Conservation (phyloP, 2,113 vertebrate genomes). For the Micromys minutus region DNA sequence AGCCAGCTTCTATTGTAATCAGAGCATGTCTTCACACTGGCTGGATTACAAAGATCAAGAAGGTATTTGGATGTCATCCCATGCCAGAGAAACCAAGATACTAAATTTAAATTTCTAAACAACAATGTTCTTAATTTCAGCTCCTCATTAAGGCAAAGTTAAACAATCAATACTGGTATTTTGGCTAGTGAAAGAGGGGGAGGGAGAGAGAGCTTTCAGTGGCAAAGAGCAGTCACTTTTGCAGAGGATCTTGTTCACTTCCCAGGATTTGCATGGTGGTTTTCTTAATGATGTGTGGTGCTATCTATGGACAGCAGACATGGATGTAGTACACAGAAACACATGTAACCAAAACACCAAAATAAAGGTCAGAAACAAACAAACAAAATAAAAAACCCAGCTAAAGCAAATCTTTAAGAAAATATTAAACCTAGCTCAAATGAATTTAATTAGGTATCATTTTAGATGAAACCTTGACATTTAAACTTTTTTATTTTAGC, state of each 20-base stretch:
- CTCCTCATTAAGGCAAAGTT: neutral
- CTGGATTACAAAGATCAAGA: no score
- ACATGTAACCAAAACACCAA: neutral
- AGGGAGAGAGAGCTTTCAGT: neutral
- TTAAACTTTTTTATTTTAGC: neutral
- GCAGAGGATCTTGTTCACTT: neutral
- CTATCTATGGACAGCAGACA: neutral
- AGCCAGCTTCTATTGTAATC: no score
- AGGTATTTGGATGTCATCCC: no score
- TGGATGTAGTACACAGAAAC: neutral
- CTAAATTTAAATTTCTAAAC: no score
- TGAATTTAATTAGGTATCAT: conserved; percentile 14
- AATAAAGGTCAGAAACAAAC: no score
- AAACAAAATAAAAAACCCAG: neutral
- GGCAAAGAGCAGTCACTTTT: neutral
- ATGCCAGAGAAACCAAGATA: no score
- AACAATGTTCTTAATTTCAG: neutral
- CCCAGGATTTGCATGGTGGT: neutral
- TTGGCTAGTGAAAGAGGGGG: neutral
- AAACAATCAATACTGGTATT: conserved; percentile 29
- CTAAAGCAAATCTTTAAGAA: neutral
- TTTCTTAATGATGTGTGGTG: neutral
- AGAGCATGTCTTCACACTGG: no score
- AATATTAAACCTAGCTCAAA: neutral
- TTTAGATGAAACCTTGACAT: neutral